Conservation (phyloP, 2,113 vertebrate species). For the Eulacestoma nigropectus region DNA sequence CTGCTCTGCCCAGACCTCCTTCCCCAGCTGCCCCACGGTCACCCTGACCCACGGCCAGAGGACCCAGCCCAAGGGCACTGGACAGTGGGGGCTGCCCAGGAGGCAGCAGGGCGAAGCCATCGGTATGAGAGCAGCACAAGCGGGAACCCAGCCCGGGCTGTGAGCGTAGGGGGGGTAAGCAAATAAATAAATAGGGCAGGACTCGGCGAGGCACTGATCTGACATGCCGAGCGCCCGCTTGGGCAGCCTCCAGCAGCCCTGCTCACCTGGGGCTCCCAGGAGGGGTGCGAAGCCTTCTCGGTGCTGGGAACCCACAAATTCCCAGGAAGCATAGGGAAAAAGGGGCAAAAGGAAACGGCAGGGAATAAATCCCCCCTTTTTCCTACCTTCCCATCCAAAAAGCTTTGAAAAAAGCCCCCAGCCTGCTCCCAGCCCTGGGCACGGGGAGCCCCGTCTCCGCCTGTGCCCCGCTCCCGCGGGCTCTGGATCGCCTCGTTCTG, state of each 20-base stretch:
- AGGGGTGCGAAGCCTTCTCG: not conserved
- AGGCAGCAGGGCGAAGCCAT: not conserved
- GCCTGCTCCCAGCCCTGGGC: not conserved
- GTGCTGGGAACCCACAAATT: not conserved
- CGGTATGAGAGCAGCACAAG: not conserved
- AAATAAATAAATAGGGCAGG: constrained; percentile 25
- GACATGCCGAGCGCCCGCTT: not conserved
- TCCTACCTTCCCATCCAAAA: not conserved
- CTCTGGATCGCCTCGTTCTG: constrained; percentile 59
- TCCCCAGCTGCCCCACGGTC: not conserved
- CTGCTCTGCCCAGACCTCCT: not conserved
- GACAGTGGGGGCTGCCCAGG: accelerated
- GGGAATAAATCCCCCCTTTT: not conserved
- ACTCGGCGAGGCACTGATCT: not conserved
- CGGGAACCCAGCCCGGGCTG: not conserved
- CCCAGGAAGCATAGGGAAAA: not conserved
- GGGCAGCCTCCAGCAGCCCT: not conserved
- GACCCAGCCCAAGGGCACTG: not conserved
- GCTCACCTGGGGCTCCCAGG: not conserved
- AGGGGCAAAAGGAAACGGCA: not conserved
- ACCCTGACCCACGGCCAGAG: not conserved
- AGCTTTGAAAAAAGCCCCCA: not conserved
- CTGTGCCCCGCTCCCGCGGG: constrained; percentile 22
- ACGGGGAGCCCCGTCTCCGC: constrained; percentile 1
- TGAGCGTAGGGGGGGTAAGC: not conserved